Base-by-base conservation (phyloP, 2,113 vertebrate genomes). In the Nansenia antarctica region DNA sequence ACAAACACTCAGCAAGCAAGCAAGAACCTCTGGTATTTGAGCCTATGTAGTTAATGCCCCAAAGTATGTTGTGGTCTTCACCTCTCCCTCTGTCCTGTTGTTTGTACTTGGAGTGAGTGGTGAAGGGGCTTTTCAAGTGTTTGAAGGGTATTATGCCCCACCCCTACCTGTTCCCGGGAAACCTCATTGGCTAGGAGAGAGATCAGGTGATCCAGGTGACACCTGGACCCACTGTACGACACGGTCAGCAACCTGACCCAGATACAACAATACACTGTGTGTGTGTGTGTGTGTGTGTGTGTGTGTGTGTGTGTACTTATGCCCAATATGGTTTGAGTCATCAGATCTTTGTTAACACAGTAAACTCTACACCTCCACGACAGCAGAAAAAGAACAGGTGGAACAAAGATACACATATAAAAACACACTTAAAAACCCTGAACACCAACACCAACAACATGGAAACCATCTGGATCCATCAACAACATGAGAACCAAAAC, bases 341-440 rank as follows among this genome's bases (percentile, higher is more conserved):
- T 87, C 84, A 83, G 47, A 83, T 86, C 82, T 82, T 73, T 89
- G 79, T 88, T 89, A 85, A 88, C 82, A 88, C 57, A 47, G 73
- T 85, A 85, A 77, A 87, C 84, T 72, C 72, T 29, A 69, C 49
- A 73, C 70, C 1, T 18, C 35, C 18, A 18, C 20, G 1, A 1
- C 30, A 35, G 31, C 5, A 73, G 66, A 74, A 72, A 79, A 86
- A 65, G 2, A 31, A 67, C 70, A 66, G 2, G n/a, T 59, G 72
- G n/a, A n/a, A n/a, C n/a, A n/a, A n/a, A n/a, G n/a, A n/a, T n/a
- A n/a, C n/a, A n/a, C n/a, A n/a, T n/a, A n/a, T n/a, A n/a, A n/a
- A n/a, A n/a, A n/a, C n/a, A n/a, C n/a, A n/a, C n/a, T n/a, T n/a
- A n/a, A n/a, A n/a, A n/a, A n/a, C n/a, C n/a, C n/a, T n/a, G n/a